Evolutionary conservation across 2,888 invertebrate species (phyloP).

Genomic region (Ceramica pisi): DNA sequence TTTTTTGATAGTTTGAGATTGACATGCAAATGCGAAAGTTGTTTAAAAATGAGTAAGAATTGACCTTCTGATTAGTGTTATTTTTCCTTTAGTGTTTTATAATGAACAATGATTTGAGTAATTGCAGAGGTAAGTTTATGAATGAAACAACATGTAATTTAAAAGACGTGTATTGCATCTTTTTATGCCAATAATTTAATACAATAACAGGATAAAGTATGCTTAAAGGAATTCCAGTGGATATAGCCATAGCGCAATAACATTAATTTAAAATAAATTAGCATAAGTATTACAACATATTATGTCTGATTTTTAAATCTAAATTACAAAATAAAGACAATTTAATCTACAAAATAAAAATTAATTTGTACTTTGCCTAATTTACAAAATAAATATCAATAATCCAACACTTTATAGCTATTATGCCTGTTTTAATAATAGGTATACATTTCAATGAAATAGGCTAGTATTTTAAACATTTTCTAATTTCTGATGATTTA

Average conservation of each 20-base stretch:
- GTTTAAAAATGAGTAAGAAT: too few species aligned
- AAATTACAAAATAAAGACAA: constrained; percentile 28
- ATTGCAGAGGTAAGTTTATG: not conserved
- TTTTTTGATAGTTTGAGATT: too few species aligned
- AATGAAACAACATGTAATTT: constrained; percentile 60
- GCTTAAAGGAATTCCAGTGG: constrained; percentile 12
- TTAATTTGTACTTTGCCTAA: constrained; percentile 56
- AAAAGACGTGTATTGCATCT: constrained; percentile 71
- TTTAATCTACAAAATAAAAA: constrained; percentile 38
- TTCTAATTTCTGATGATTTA: constrained; percentile 23
- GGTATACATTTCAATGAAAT: constrained; percentile 40
- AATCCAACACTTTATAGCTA: constrained; percentile 3
- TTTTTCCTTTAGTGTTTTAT: not conserved
- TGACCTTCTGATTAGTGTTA: too few species aligned
- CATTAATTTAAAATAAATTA: constrained; percentile 11
- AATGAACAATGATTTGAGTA: not conserved
- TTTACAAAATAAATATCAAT: constrained; percentile 20
- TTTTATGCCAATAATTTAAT: constrained; percentile 54
- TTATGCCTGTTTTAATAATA: constrained; percentile 27
- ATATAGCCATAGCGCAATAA: constrained; percentile 8
- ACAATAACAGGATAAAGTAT: constrained; percentile 35
- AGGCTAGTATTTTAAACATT: constrained; percentile 44
- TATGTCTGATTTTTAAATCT: constrained; percentile 4
- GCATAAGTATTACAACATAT: constrained; percentile 2
- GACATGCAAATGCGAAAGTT: too few species aligned